Base-by-base conservation (phyloP, 2,797 vertebrate genomes). In the Molossus alvarezi region DNA sequence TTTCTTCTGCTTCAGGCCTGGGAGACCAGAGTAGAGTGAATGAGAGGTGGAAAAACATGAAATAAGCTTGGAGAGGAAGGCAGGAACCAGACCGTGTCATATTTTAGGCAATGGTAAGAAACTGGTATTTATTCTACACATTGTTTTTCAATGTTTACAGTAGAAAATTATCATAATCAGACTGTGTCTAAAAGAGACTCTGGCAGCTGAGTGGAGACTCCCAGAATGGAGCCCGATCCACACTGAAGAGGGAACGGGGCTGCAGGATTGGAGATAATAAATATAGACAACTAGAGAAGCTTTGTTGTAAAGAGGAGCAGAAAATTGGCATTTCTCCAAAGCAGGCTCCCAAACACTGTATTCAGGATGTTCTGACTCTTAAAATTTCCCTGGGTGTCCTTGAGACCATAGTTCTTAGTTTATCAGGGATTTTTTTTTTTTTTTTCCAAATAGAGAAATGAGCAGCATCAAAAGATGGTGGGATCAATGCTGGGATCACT, bases 381-480 rank as follows among this genome's bases (percentile, higher is more conserved):
- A 33, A 37, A 82, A 77, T 76, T 21, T 23, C 18, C 23, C 37
- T 55, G 33, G 23, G 27, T 14, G 2, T 25, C 20, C 0, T 57
- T 83, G 20, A 83, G 9, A n/a, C 4, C 2, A 27, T 4, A 51
- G 27, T 23, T 84, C 27, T 62, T 48, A 14, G 17, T 48, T 12
- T 82, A 53, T 82, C 23, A 86, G 4, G 18, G 45, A 25, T 17
- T n/a, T 9, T 9, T 84, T 94, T 85, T 13, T 13, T 79, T 94
- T 87, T 72, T 94, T 88, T 73, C 93, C 45, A 86, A 29, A 86
- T 27, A 92, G 33, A 92, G 53, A 81, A 86, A 53, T 71, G 25
- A 91, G 6, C 10, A 45, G 45, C 27, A 58, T 48, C 55, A 72
- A n/a, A 91, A 58, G 37, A 82, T 58, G 23, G 69, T 11, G 14